Conservation (phyloP, 2,888 invertebrate species). For the Temnothorax unifasciatus region DNA sequence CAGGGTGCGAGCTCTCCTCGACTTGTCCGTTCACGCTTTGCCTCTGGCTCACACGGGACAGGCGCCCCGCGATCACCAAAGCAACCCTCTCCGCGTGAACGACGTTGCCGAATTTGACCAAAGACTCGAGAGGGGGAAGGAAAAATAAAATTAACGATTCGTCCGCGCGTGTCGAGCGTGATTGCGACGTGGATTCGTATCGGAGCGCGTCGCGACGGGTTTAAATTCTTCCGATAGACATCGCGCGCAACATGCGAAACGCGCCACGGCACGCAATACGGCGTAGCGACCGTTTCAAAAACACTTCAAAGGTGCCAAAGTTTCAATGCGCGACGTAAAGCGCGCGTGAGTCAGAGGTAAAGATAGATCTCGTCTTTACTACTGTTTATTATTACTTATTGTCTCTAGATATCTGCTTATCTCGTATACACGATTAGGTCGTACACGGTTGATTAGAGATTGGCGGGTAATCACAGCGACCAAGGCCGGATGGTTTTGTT, state of each 20-base stretch:
- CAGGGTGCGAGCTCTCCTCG: constrained; percentile 84
- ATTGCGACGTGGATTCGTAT: constrained; percentile 3
- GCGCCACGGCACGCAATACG: constrained; percentile 9
- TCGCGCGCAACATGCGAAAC: not conserved
- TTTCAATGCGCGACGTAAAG: constrained; percentile 51
- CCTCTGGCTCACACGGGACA: constrained; percentile 60
- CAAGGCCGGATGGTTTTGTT: constrained; percentile 84
- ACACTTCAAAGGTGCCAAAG: constrained; percentile 3
- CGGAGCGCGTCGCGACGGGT: not conserved
- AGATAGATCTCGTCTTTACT: constrained; percentile 27
- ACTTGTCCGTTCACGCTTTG: constrained; percentile 73
- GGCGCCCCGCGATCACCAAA: not conserved
- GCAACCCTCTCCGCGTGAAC: not conserved
- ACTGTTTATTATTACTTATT: constrained; percentile 47
- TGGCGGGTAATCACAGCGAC: constrained; percentile 80
- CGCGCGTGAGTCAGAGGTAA: constrained; percentile 70
- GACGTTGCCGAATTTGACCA: not conserved
- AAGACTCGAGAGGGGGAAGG: not conserved
- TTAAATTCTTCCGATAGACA: constrained; percentile 19
- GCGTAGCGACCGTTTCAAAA: not conserved
- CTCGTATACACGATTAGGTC: constrained; percentile 48
- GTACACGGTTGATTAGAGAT: constrained; percentile 69
- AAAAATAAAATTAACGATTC: not conserved
- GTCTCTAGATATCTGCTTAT: constrained; percentile 54
- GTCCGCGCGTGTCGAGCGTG: not conserved